Evolutionary conservation across 2,888 invertebrate species (phyloP).

Genomic region (Ephialtes manifestator): DNA sequence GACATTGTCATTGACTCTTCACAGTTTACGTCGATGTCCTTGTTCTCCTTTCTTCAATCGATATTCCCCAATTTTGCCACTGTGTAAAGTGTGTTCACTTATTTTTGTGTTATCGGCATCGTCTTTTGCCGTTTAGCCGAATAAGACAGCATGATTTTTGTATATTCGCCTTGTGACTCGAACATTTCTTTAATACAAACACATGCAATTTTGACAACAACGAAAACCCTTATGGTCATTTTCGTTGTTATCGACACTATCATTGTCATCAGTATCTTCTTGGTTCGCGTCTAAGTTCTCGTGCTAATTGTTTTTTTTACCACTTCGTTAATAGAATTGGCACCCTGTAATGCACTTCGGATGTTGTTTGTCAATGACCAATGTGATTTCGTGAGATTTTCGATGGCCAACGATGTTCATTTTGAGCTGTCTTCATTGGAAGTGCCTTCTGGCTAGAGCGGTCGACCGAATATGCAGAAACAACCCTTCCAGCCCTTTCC

Average conservation of each 20-base stretch:
- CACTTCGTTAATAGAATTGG: background rate
- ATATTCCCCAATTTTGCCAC: constrained; percentile 2
- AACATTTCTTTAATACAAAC: background rate
- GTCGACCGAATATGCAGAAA: constrained; percentile 36
- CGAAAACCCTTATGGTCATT: background rate
- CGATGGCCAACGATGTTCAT: background rate
- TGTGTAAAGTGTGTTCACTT: constrained; percentile 6
- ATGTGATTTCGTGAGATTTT: background rate
- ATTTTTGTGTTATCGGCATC: constrained; percentile 35
- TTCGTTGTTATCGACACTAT: background rate
- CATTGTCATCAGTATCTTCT: background rate
- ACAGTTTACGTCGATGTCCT: constrained; percentile 59
- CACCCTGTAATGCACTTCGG: background rate
- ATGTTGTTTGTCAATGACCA: background rate
- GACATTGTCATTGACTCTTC: constrained; percentile 21
- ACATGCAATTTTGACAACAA: background rate
- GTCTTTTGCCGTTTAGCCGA: constrained; percentile 7
- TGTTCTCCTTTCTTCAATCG: constrained; percentile 57
- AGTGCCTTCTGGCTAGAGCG: background rate
- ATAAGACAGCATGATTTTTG: background rate
- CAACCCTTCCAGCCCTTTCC: constrained; percentile 40
- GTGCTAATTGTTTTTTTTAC: background rate
- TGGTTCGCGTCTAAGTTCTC: background rate
- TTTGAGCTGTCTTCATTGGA: background rate
- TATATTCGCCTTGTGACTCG: background rate